These are phyloP conservation scores for Deroplatys truncata DNA, from an alignment of 2,888 invertebrate genomes.

Conservation along the genomic window DNA sequence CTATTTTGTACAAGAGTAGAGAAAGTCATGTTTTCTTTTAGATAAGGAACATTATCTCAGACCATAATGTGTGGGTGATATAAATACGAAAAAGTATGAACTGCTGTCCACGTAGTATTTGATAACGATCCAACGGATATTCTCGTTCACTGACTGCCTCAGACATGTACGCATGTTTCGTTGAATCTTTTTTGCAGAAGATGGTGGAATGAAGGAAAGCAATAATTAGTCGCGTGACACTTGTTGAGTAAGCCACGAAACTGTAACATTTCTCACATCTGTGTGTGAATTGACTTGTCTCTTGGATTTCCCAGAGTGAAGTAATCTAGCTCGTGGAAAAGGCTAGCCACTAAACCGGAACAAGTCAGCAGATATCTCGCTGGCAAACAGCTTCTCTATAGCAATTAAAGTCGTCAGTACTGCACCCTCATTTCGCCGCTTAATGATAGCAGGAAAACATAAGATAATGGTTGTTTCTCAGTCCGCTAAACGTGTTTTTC, in stretches of 20 bases:
- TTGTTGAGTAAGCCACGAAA: background rate
- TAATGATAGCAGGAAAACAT: background rate
- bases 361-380: background rate
- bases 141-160: too few relatives aligned
- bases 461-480: too few relatives aligned
- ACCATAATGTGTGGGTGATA: too few relatives aligned
- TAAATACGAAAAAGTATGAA: too few relatives aligned
- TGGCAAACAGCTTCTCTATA: background rate
- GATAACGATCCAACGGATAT: too few relatives aligned
- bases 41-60: too few relatives aligned
- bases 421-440: background rate
- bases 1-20: too few relatives aligned
- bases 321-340: background rate
- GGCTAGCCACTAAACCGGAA: background rate
- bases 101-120: too few relatives aligned
- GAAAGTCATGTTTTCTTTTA: too few relatives aligned
- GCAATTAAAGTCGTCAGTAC: background rate
- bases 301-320: background rate
- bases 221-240: background rate
- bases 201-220: background rate
- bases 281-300: background rate
- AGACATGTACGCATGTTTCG: too few relatives aligned
- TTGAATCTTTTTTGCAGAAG: too few relatives aligned
- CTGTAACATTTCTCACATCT: background rate
- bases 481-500: too few relatives aligned